A percentile compares a stretch with the other conserved stretches of the same genome.
Evolutionary conservation across 1,140 invertebrate species (phyloP).

Genomic region (Drosophila baimaii): DNA sequence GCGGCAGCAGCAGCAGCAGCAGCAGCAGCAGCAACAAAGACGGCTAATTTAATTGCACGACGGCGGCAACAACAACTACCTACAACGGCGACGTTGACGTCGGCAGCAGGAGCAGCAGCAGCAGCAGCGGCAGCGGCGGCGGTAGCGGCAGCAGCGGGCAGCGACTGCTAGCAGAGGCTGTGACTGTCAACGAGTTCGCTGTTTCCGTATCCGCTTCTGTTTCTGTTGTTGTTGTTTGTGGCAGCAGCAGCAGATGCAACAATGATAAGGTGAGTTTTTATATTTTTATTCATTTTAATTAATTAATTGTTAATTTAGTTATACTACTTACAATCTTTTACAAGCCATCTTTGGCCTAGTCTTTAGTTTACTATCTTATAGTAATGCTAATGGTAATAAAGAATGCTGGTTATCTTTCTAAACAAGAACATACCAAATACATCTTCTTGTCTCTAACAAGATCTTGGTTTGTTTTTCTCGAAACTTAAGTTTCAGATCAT

Average conservation of each 20-base stretch:
- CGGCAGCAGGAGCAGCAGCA: slow-evolving; percentile 19
- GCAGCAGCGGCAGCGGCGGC: slow-evolving; percentile 20
- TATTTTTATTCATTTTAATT: no score
- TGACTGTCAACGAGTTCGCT: slow-evolving; percentile 26
- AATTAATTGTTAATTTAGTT: no score
- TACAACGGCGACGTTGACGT: slow-evolving; percentile 20
- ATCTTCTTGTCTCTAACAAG: background rate
- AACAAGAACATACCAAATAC: background rate
- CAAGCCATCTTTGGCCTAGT: no score
- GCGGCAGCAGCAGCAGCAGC: slow-evolving; percentile 8
- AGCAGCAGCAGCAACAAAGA: slow-evolving; percentile 22
- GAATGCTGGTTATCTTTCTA: background rate
- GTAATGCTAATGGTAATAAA: no score
- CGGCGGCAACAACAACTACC: slow-evolving; percentile 33
- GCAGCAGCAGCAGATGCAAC: slow-evolving; percentile 65
- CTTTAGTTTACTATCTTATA: no score
- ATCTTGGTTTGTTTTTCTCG: no score
- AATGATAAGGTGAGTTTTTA: slow-evolving; percentile 68
- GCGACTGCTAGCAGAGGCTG: slow-evolving; percentile 41
- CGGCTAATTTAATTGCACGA: slow-evolving; percentile 34
- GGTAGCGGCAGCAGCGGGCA: slow-evolving; percentile 21
- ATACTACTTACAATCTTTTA: no score
- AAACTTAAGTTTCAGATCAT: no score
- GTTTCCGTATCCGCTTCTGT: slow-evolving; percentile 32
- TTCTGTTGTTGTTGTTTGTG: slow-evolving; percentile 54